Conservation (phyloP, 2,888 invertebrate genomes). For the Hemaris fuciformis region DNA sequence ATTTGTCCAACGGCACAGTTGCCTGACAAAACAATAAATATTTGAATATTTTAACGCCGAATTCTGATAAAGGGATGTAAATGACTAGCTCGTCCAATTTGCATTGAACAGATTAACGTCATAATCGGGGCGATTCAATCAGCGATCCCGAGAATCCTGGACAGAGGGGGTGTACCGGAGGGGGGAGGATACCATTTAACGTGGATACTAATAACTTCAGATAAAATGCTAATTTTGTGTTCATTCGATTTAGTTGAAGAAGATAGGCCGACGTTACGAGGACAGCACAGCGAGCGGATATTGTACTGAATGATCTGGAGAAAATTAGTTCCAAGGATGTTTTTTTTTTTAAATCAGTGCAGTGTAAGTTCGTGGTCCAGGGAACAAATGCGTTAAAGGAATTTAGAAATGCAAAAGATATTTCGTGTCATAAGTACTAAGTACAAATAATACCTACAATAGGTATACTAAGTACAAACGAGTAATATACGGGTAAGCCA, state of each 20-base stretch:
- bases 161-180: constrained; percentile 48
- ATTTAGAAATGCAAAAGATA: no score
- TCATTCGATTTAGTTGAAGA: constrained; percentile 72
- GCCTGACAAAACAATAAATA: constrained; percentile 58
- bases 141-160: constrained; percentile 67
- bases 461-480: no score
- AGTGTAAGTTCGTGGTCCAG: no score
- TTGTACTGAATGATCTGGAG: neutral
- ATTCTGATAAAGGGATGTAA: constrained; percentile 78
- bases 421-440: no score
- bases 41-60: constrained; percentile 73
- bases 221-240: constrained; percentile 81
- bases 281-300: neutral
- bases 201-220: constrained; percentile 74
- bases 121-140: constrained; percentile 80
- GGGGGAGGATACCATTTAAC: constrained; percentile 46
- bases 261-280: constrained; percentile 48
- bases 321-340: neutral
- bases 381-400: no score
- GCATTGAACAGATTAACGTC: constrained; percentile 81
- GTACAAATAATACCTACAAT: no score
- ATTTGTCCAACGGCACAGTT: neutral
- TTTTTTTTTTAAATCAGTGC: neutral
- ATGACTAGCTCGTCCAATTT: constrained; percentile 79
- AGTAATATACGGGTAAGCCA: no score